Evolutionary conservation across 2,113 vertebrate species (phyloP).

Genomic region (Theristicus caerulescens): DNA sequence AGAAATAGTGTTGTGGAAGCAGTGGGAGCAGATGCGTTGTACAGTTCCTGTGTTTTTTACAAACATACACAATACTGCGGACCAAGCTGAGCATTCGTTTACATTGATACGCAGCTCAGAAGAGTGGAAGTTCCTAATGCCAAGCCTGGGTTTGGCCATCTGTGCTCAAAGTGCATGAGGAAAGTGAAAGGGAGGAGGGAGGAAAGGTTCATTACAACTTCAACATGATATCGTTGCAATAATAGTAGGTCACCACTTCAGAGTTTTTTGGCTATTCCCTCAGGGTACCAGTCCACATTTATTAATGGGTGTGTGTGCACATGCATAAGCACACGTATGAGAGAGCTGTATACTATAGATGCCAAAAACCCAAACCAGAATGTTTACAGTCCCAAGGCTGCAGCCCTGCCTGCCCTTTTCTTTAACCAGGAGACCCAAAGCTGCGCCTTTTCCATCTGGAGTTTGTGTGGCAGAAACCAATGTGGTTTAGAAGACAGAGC

Average conservation of each 20-base stretch:
- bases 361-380: not conserved
- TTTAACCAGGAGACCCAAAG: not conserved
- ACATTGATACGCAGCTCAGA: not conserved
- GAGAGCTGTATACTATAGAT: not conserved
- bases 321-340: not conserved
- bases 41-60: conserved; percentile 35
- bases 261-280: not conserved
- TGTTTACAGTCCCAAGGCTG: not conserved
- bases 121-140: not conserved
- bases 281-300: not conserved
- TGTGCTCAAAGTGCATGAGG: not conserved
- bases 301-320: not conserved
- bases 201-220: not conserved
- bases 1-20: conserved; percentile 50
- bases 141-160: not conserved
- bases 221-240: not conserved
- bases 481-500: not conserved
- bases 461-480: not conserved
- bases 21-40: conserved; percentile 56
- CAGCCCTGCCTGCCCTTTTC: not conserved
- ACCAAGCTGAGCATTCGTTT: not conserved
- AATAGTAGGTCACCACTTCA: not conserved
- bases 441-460: not conserved
- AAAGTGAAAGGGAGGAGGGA: not conserved
- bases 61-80: not conserved